Conservation (phyloP, 2,888 invertebrate species). For the Melanophora roralis region DNA sequence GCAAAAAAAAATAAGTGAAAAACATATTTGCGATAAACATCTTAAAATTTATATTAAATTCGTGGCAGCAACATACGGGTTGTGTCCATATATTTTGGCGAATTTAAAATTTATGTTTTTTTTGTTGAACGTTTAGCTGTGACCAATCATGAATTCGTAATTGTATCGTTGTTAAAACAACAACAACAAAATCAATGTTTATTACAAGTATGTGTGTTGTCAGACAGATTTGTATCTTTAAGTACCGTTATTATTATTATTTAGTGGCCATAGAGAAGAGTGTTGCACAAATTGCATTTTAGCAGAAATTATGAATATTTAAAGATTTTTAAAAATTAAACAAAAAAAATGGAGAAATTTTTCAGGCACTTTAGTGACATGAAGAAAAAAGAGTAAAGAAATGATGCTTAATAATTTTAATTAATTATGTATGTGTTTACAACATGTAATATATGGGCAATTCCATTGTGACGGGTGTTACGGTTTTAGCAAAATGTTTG, state of each 20-base stretch:
- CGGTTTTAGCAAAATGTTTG: no score
- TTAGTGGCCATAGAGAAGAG: neutral
- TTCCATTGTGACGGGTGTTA: no score
- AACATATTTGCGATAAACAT: slow-evolving; percentile 45
- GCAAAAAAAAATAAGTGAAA: neutral
- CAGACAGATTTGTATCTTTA: slow-evolving; percentile 62
- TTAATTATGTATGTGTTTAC: no score
- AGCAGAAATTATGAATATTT: slow-evolving; percentile 41
- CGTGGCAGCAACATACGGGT: slow-evolving; percentile 50
- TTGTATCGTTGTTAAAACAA: slow-evolving; percentile 29
- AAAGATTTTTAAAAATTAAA: neutral
- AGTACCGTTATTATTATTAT: slow-evolving; percentile 58
- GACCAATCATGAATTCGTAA: slow-evolving; percentile 62
- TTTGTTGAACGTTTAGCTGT: slow-evolving; percentile 59
- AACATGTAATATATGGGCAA: no score
- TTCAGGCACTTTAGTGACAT: slow-evolving; percentile 5
- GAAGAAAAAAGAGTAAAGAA: no score
- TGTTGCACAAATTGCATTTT: slow-evolving; percentile 31
- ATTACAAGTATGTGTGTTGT: slow-evolving; percentile 38
- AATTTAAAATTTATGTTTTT: slow-evolving; percentile 47
- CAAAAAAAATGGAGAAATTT: slow-evolving; percentile 9
- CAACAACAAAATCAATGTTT: neutral
- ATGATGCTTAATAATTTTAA: no score
- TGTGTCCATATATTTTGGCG: neutral
- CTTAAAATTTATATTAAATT: slow-evolving; percentile 49